A percentile compares a stretch with the other conserved stretches of the same genome.
These are phyloP conservation scores for Notocelia uddmanniana DNA, from an alignment of 2,888 invertebrate species.

Conservation along the genomic window DNA sequence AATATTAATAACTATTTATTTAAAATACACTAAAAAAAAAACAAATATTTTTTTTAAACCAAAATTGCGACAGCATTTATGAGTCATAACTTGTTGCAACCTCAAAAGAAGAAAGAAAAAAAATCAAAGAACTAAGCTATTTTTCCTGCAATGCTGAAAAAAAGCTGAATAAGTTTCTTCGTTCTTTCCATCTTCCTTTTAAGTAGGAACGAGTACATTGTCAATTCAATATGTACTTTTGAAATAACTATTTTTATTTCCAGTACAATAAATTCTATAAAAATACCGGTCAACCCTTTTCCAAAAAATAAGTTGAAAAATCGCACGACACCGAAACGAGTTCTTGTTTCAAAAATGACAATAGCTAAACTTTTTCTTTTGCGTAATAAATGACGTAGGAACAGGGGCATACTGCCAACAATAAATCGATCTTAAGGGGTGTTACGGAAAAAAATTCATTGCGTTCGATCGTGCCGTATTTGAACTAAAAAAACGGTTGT, in stretches of 20 bases:
- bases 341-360: constrained; percentile 68
- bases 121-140: no score
- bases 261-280: constrained; percentile 15
- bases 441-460: constrained; percentile 44
- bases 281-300: constrained; percentile 44
- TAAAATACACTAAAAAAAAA: no score
- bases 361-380: constrained; percentile 66
- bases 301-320: constrained; percentile 56
- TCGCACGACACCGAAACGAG: constrained; percentile 61
- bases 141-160: no score
- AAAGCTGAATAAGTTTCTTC: no score
- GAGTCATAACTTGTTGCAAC: no score
- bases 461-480: constrained; percentile 17
- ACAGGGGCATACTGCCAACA: constrained; percentile 64
- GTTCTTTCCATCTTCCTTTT: background rate
- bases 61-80: no score
- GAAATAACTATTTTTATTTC: constrained; percentile 21
- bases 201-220: no score
- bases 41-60: no score
- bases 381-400: constrained; percentile 67
- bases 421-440: constrained; percentile 60
- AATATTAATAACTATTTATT: no score
- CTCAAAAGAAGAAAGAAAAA: no score
- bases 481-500: constrained; percentile 51
- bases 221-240: background rate